These are phyloP conservation scores for Psittacula cyanocephala DNA, from an alignment of 2,113 vertebrate species.

Conservation along the genomic window DNA sequence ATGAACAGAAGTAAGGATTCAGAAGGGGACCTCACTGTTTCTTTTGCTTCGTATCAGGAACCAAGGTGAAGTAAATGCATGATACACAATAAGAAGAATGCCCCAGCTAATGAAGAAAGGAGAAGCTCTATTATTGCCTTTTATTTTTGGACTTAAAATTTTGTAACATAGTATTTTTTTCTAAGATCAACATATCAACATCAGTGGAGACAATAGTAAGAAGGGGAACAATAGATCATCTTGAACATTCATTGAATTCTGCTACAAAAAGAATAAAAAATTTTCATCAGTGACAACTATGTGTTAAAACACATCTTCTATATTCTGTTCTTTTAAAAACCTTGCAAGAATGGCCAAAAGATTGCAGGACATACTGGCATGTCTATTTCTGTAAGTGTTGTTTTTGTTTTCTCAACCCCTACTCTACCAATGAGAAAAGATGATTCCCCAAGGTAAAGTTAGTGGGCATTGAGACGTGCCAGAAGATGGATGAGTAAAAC, in stretches of 20 bases:
- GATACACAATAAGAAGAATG: neutral
- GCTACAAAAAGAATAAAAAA: neutral
- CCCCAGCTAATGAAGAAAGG: neutral
- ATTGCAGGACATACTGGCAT: neutral
- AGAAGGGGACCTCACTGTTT: neutral
- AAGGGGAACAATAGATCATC: neutral
- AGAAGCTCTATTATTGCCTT: neutral
- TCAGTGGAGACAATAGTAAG: neutral
- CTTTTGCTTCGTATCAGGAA: neutral
- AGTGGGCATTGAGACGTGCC: neutral
- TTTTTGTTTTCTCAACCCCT: conserved; percentile 12
- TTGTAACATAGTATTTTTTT: neutral
- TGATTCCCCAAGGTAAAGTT: conserved; percentile 15
- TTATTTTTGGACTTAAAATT: neutral
- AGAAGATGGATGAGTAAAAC: conserved; percentile 41
- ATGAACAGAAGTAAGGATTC: neutral
- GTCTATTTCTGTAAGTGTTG: neutral
- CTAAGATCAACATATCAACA: neutral
- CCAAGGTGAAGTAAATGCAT: rapidly evolving
- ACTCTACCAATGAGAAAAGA: neutral
- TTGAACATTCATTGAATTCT: neutral
- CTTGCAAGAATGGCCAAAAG: neutral
- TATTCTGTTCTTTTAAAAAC: neutral
- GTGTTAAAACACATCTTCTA: neutral
- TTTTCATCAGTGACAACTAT: neutral